These are phyloP conservation scores for Pseudomugil tenellus DNA, from an alignment of 2,797 vertebrate genomes.

Conservation along the genomic window DNA sequence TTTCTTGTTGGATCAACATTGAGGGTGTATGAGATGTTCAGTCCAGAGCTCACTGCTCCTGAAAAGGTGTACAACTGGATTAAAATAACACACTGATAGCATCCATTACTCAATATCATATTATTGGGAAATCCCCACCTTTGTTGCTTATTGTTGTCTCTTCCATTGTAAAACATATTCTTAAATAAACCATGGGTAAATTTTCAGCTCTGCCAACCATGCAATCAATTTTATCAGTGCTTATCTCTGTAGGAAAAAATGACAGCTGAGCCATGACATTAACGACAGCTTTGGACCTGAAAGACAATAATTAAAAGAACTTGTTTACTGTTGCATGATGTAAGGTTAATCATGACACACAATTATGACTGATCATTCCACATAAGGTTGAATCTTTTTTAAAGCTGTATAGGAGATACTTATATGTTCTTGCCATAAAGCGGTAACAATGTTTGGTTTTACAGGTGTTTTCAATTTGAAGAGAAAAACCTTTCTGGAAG, in stretches of 20 bases:
- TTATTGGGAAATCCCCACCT: slow-evolving; percentile 58
- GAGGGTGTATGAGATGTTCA: slow-evolving; percentile 77
- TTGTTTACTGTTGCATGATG: background rate
- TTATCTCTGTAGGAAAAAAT: slow-evolving; percentile 76
- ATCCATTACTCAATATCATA: background rate
- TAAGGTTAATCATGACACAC: background rate
- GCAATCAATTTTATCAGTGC: slow-evolving; percentile 74
- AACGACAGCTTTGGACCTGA: slow-evolving; percentile 82
- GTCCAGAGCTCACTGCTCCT: slow-evolving; percentile 28
- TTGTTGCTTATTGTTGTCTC: slow-evolving; percentile 50
- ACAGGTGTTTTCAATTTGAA: no score
- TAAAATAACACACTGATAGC: background rate
- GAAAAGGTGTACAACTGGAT: slow-evolving; percentile 8
- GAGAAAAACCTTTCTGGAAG: no score
- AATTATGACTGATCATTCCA: background rate
- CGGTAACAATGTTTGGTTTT: no score
- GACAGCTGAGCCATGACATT: slow-evolving; percentile 58
- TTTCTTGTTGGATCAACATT: slow-evolving; percentile 76
- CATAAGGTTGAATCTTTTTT: no score
- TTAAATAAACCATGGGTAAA: slow-evolving; percentile 60
- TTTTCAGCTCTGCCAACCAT: background rate
- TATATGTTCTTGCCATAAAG: no score
- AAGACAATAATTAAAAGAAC: slow-evolving; percentile 14
- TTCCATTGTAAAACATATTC: slow-evolving; percentile 72
- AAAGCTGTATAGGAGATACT: no score